Evolutionary conservation across 2,888 invertebrate species (phyloP), one percentile per base, ranked within the genome.

Genomic region (Cantharis rufa): DNA sequence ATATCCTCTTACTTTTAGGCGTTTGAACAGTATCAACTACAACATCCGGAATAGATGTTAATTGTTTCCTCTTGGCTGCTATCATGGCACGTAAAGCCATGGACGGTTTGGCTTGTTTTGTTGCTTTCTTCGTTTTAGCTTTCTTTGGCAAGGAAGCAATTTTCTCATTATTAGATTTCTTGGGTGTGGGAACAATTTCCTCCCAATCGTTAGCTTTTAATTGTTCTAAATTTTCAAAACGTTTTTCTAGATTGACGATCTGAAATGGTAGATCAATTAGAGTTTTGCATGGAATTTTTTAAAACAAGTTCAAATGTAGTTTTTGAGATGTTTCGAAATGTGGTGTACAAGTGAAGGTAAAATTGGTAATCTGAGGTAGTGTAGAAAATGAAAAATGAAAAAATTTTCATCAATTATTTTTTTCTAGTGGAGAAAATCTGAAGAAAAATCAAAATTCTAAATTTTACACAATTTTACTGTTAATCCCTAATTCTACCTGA

Each of bases 221-320:
- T 74, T 87, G 86, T 27, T 89, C 88, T 13, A 92, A 82, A 76
- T 90, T 89, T 76, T 88, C 89, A 84, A 93, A 93, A 71, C 92
- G 87, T 83, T 90, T 87, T 83, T 93, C 90, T 3, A 94, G 89
- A 82, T 94, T 92, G 72, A 91, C 92, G 0, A 94, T 91, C 90
- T 90, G 78, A 9, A 76, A 72, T 13, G 28, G 10, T 15, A 10
- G 21, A 64, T 64, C n/a, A 10, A 28, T 28, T 1, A 10, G 27
- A 18, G 18, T 18, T 32, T 13, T 4, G 1, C 11, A 28, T 32
- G 13, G 21, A 1, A 21, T 21, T 21, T 21, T 21, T 21, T 5
- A 21, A 21, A 21, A 21, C 5, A 21, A 21, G 21, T 21, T 21
- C 21, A 21, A 21, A 21, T 5, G 21, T 5, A 18, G n/a, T n/a